Conservation (phyloP, 2,888 invertebrate species). For the Orthonevra nobilis region DNA sequence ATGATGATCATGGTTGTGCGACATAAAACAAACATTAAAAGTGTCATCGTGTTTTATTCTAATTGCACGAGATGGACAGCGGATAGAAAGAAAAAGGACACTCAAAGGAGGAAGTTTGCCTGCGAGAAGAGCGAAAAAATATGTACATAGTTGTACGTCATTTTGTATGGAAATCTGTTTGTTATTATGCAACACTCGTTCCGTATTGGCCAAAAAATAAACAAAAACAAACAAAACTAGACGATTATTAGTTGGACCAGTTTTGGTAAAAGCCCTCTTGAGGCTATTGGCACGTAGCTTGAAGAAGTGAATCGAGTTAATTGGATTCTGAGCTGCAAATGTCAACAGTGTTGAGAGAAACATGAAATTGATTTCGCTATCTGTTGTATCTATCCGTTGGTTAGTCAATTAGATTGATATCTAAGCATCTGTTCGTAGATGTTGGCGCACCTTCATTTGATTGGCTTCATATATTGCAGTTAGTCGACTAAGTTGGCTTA, state of each 20-base stretch:
- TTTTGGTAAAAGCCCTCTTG: too few relatives aligned
- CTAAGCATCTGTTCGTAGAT: conserved; percentile 53
- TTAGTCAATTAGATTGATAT: conserved; percentile 57
- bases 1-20: conserved; percentile 58
- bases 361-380: conserved; percentile 60
- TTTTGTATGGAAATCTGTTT: conserved; percentile 61
- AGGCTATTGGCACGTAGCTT: conserved; percentile 4
- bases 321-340: conserved; percentile 65
- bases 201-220: too few relatives aligned
- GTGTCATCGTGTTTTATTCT: conserved; percentile 59
- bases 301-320: conserved; percentile 43
- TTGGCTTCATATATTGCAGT: conserved; percentile 30
- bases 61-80: conserved; percentile 42
- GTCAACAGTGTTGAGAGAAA: conserved; percentile 44
- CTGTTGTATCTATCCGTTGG: conserved; percentile 29
- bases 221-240: too few relatives aligned
- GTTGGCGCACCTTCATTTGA: conserved; percentile 60
- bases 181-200: too few relatives aligned
- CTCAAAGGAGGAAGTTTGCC: conserved; percentile 48
- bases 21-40: conserved; percentile 65
- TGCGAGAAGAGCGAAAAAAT: conserved; percentile 24
- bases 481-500: conserved; percentile 28
- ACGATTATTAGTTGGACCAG: neutral
- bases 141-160: conserved; percentile 63
- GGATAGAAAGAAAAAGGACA: conserved; percentile 17